Evolutionary conservation across 2,888 invertebrate genomes (phyloP), one percentile per base, ranked within the genome.

Genomic region (Dorcus parallelipipedus): DNA sequence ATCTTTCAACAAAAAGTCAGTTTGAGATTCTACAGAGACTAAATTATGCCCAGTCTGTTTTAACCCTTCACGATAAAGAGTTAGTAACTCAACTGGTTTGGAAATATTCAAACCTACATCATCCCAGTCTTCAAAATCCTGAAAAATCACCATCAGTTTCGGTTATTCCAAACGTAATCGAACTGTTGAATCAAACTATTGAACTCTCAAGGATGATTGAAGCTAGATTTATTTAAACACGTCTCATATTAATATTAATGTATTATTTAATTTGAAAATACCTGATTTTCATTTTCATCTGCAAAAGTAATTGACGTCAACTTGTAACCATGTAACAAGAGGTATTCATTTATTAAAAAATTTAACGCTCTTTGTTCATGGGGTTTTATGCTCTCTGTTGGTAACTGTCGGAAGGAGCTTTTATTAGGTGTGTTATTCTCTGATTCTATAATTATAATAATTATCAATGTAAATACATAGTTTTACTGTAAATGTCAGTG

Each of bases 61-160:
- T 38, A 78, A 65, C 8, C 76, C 76, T 55, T 88, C 88, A 64
- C 88, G 80, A 69, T 89, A 89, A 52, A 89, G 76, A 38, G 85
- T 83, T 9, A 92, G 78, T 38, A 94, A 78, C 66, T 89, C 88
- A 0, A 89, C 85, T 26, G 93, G 93, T 68, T 91, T 86, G 0
- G 91, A 85, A 77, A 91, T 89, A 74, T 94, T 93, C 45, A 94
- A 80, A 0, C 94, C 93, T 9, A 94, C 93, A 79, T 93, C 93
- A 76, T 93, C 92, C 94, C 94, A 94, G 73, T 93, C 91, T 78
- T 93, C 93, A 80, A 93, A 92, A 78, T 93, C 92, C 86, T 89
- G 67, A 42, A 10, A 42, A 42, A 10, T 6, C 1, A 42, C 26
- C 26, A 33, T 33, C 26, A 7, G 3, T 6, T 33, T 33, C 26